Base-by-base conservation (phyloP, 2,888 invertebrate genomes). In the Scaptomyza caliginosa region DNA sequence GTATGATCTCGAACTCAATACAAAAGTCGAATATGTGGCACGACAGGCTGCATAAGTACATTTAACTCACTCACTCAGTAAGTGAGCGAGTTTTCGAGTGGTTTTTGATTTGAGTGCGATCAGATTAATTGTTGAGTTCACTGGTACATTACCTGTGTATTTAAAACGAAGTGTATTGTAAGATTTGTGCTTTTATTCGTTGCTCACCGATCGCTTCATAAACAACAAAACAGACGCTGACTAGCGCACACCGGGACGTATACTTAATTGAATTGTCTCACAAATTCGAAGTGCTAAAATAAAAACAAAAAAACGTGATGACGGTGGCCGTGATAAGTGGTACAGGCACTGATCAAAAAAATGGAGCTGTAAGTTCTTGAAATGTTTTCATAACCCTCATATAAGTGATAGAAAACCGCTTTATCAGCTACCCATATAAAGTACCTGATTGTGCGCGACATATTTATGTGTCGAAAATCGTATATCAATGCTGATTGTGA, bases 51-150 rank as follows among this genome's bases (percentile, higher is more conserved):
- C 40, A 45, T 38, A 43, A 7, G 16, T 57, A 43, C 26, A 8
- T 45, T 38, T 34, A 43, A 54, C 30, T 73, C 66, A 54, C 30
- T 73, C 66, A 62, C 77, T 77, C 80, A 30, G 45, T 11, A 13
- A 30, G 39, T 26, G 72, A 82, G 76, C 76, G 45, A 46, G 67
- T 67, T 85, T 32, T 82, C 78, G 69, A 74, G 84, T 75, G 62
- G 38, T 56, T 67, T 60, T 63, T 52, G 64, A 55, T 30, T 65
- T 54, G 63, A 73, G 76, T 75, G 48, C 52, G 60, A 48, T 70
- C 17, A 30, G 24, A 46, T 48, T 50, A 43, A 57, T 49, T 50
- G 49, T 40, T 48, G 71, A 62, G 58, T 42, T 56, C 32, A 23
- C 19, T 62, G 30, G 32, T 59, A 21, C 13, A 56, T 60, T 51